phyloP scores from a whole-genome alignment of 1,140 invertebrate genomes.

The Apolygus lucorum region DNA sequence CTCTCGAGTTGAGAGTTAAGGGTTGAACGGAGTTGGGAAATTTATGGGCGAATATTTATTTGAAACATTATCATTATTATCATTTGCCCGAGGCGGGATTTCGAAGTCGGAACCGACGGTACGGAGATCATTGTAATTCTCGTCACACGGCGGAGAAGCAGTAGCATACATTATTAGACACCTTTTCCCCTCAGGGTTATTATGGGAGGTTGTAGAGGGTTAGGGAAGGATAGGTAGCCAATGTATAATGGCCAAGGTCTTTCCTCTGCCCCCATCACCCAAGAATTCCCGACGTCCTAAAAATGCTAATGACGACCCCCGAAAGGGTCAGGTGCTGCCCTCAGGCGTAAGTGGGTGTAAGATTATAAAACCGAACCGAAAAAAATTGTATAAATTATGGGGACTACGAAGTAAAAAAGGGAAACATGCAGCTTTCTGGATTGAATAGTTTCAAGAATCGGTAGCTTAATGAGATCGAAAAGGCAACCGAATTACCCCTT shows the following conservation, averaged over 20 bases:
- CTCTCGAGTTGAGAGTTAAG: no score
- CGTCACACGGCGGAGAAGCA: conserved; percentile 2
- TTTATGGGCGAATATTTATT: no score
- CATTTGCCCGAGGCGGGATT: no score
- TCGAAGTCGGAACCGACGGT: no score
- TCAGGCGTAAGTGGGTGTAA: conserved; percentile 7
- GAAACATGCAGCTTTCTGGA: neutral
- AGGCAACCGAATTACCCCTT: conserved; percentile 7
- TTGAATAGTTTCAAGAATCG: conserved; percentile 10
- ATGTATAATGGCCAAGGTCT: neutral
- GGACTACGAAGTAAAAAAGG: neutral
- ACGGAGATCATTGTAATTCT: conserved; percentile 6
- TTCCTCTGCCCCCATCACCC: neutral
- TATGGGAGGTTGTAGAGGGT: no score
- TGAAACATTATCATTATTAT: no score
- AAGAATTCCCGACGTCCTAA: neutral
- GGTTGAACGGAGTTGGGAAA: no score
- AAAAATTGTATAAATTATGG: conserved; percentile 8
- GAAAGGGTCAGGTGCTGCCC: conserved; percentile 1
- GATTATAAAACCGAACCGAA: no score
- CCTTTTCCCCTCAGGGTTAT: conserved; percentile 10
- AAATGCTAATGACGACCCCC: conserved; percentile 6
- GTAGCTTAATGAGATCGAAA: conserved; percentile 3
- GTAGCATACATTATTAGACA: conserved; percentile 9
- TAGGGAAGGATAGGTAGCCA: conserved; percentile 5